phyloP scores from a whole-genome alignment of 2,797 vertebrate genomes.

The Miichthys miiuy region DNA sequence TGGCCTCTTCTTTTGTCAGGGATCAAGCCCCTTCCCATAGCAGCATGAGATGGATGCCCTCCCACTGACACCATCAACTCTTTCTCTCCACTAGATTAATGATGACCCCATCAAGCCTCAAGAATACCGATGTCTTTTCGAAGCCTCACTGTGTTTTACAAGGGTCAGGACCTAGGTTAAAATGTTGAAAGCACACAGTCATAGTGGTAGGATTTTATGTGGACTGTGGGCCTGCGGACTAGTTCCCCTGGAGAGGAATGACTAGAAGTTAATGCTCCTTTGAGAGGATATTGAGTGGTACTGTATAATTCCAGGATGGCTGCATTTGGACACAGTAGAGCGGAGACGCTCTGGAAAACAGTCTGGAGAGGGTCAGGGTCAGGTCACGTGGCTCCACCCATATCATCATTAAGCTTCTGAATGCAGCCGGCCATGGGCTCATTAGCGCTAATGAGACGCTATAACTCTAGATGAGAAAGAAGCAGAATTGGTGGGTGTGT shows the following conservation, averaged over 20 bases:
- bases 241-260: background rate
- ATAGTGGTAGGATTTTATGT: background rate
- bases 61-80: slow-evolving; percentile 42
- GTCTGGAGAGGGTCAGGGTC: slow-evolving; percentile 31
- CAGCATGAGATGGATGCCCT: slow-evolving; percentile 19
- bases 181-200: slow-evolving; percentile 14
- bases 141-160: slow-evolving; percentile 16
- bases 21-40: slow-evolving; percentile 37
- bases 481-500: background rate
- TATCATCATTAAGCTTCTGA: slow-evolving; percentile 58
- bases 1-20: slow-evolving; percentile 49
- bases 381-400: slow-evolving; percentile 31
- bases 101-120: slow-evolving; percentile 30
- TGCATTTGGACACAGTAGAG: background rate
- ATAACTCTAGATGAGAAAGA: slow-evolving; percentile 54
- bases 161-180: slow-evolving; percentile 7
- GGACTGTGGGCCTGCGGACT: background rate
- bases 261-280: slow-evolving; percentile 7
- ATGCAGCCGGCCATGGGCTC: slow-evolving; percentile 48
- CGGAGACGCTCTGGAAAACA: slow-evolving; percentile 7
- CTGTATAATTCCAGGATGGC: slow-evolving; percentile 12
- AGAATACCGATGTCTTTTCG: slow-evolving; percentile 29
- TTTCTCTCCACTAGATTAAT: slow-evolving; percentile 43
- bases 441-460: slow-evolving; percentile 68
- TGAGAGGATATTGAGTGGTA: slow-evolving; percentile 6